These are phyloP conservation scores for Silvanus unidentatus DNA, from an alignment of 2,888 invertebrate species.

Conservation along the genomic window DNA sequence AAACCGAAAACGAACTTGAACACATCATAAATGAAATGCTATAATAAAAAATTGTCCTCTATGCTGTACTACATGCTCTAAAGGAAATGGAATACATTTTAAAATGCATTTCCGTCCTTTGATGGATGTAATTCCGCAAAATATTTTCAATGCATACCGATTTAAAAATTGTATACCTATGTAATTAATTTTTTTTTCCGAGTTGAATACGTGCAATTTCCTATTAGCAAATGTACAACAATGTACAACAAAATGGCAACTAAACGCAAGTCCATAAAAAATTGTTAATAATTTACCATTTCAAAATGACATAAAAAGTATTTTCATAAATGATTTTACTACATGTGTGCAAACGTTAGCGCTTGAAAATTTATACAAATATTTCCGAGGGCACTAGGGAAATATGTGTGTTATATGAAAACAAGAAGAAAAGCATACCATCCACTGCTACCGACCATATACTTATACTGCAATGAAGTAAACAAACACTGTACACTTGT, in stretches of 20 bases:
- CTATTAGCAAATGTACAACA: too few relatives aligned
- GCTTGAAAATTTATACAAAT: conserved; percentile 23
- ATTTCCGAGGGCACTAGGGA: conserved; percentile 20
- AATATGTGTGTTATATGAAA: conserved; percentile 18
- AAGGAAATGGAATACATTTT: conserved; percentile 30
- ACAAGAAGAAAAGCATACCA: conserved; percentile 15
- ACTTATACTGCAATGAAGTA: background rate
- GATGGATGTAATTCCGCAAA: conserved; percentile 15
- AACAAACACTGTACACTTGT: background rate
- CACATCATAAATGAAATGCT: too few relatives aligned
- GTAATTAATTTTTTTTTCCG: too few relatives aligned
- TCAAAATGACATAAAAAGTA: too few relatives aligned
- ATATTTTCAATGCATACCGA: conserved; percentile 9
- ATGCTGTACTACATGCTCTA: conserved; percentile 11
- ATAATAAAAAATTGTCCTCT: conserved; percentile 30
- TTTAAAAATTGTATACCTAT: too few relatives aligned
- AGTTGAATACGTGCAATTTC: too few relatives aligned
- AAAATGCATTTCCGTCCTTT: conserved; percentile 25
- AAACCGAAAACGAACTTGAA: too few relatives aligned
- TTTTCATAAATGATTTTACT: conserved; percentile 23
- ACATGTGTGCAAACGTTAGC: conserved; percentile 14
- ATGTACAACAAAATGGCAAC: too few relatives aligned
- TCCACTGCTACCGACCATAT: background rate
- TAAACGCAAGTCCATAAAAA: too few relatives aligned
- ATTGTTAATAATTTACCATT: too few relatives aligned